Evolutionary conservation across 92 coral and sea anemone genomes (phyloP), one percentile per base, ranked within the genome.

Genomic region (Galaxea fascicularis): DNA sequence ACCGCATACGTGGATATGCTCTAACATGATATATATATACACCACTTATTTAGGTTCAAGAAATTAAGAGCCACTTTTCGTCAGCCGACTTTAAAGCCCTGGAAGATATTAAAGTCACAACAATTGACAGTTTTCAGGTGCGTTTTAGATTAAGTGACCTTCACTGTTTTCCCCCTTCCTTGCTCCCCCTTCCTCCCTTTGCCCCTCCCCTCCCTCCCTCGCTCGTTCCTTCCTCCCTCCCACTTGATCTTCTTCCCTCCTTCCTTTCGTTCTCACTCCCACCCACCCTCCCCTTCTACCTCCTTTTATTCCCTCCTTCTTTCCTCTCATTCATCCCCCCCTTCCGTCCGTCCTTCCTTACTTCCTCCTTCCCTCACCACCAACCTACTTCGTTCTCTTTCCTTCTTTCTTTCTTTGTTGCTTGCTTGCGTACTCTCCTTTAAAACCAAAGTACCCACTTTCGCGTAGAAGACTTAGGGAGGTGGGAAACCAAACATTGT

Each of bases 101-200:
- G 47, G 20, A 53, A 30, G 58, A 76, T 3, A 94, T 94, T 29
- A 73, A 22, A 24, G 86, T 94, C 30, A 77, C 92, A 20, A 94
- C 98, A 18, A 89, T 94, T 52, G 98, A 94, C 72, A 83, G 92
- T 56, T 94, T 94, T 67, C 98, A 94, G 93, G 98, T 93, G 4
- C 9, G 85, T 82, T 30, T 11, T 12, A 16, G 29, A 18, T 54
- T 16, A 26, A 0, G 16, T n/a, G 46, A 26, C 25, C 30, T 2
- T 10, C 12, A 3, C 56, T 49, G 3, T 49, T 2, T 49, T 49
- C 17, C 17, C 15, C 56, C 14, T 49, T 15, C 56, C 56, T 10
- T 49, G n/a, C n/a, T 49, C 11, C 7, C 11, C 56, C 56, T 15
- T 49, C 41, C 56, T 49, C 56, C 56, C 3, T 49, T 15, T 15